Base-by-base conservation (phyloP, 2,113 vertebrate genomes). In the Leptobrachium ailaonicum region DNA sequence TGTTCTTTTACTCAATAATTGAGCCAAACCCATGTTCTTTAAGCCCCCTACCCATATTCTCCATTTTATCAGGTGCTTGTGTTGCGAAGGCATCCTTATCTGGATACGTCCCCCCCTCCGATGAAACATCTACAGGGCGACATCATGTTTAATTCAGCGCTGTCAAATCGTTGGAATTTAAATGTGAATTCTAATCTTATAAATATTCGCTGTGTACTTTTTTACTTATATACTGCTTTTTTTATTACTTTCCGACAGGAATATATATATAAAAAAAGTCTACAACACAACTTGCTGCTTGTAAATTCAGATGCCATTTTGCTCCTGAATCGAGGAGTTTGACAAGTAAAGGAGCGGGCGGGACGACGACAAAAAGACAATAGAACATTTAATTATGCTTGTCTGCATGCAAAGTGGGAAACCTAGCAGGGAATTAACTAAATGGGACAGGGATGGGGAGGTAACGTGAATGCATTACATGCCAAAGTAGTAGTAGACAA, bases 301-400 rank as follows among this genome's bases (percentile, higher is more conserved):
- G 7, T 8, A 32, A 76, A 78, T 40, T 10, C 13, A 74, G 42
- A 41, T 75, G 71, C 42, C 1, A 58, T 81, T 58, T 20, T 83
- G 82, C 84, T 67, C 64, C 47, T 13, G 32, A 66, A 74, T 2
- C 11, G 20, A 56, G 74, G 80, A 13, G 42, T 9, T 83, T 71
- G 70, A 79, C 76, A 82, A 83, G 9, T 41, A 45, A 54, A 73
- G 69, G 71, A 8, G 56, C 20, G 20, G 20, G 20, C 20, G 20
- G 20, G 20, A 32, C 20, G 20, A 32, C 20, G 20, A 2, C 1
- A 60, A 60, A 60, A 82, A 79, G 84, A 76, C 11, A 79, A 64
- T 13, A 47, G 79, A 85, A 75, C 11, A 20, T 83, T 85, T 83
- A 85, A 71, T 82, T 80, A 76, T 8, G 11, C 83, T 76, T 86